Base-by-base conservation (phyloP, 2,888 invertebrate species). In the Psylliodes chrysocephalus region DNA sequence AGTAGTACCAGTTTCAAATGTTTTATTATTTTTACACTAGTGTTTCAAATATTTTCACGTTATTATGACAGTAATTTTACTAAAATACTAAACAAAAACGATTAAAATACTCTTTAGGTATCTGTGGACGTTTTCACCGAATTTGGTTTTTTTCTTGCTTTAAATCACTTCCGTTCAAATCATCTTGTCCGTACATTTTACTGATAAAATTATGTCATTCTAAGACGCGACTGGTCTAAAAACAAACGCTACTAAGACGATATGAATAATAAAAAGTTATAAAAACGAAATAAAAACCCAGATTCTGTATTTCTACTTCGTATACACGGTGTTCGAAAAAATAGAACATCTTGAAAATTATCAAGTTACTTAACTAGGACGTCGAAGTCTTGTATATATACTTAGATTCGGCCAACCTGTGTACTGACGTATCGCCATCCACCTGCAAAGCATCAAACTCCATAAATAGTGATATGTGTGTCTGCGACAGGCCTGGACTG, bases 401-500 rank as follows among this genome's bases (percentile, higher is more conserved):
- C 80, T 82, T 82, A 82, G 82, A 82, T 80, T 82, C 82, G 78
- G 81, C 81, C 82, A 82, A 82, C 81, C 79, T 82, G 80, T 80
- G 80, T 73, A 79, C 71, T 75, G 81, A 82, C 77, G 80, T 80
- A 76, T 80, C 82, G 51, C 59, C 59, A 28, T 51, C 74, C 78
- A 82, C 81, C 82, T 82, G 82, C 73, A 82, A 82, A 81, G 80
- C 82, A 82, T 81, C 82, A 82, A 82, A 81, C 77, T 80, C 81
- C 80, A 76, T 80, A 78, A 74, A 49, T 75, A 77, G 75, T 64
- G 68, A 67, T 64, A 44, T 17, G 30, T 42, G 15, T 14, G 30
- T 42, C 19, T 14, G 42, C n/a, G 22, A 35, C 56, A 56, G 46
- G 46, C 30, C 56, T 28, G 42, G 56, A 56, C 47, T 47, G 57